A percentile compares a stretch with the other conserved stretches of the same genome.
Conservation (phyloP, 2,888 invertebrate genomes). For the Agriotes lineatus region DNA sequence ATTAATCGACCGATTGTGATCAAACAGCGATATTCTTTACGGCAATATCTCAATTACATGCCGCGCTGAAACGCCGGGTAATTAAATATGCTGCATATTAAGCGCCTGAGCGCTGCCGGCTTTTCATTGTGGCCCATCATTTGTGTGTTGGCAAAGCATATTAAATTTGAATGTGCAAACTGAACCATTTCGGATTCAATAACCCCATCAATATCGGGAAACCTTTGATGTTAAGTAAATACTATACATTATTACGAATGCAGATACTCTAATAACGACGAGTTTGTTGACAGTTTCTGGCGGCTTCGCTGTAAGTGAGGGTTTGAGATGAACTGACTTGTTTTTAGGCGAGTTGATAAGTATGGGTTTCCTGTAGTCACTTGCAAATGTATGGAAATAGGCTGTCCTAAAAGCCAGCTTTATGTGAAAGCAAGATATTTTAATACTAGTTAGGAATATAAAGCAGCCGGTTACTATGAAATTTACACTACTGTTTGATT, state of each 20-base stretch:
- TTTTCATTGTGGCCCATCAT: slow-evolving; percentile 14
- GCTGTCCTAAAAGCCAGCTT: too few species aligned
- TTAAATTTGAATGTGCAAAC: slow-evolving; percentile 29
- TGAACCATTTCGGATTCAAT: slow-evolving; percentile 26
- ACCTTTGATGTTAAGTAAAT: slow-evolving; percentile 24
- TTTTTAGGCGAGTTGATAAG: too few species aligned
- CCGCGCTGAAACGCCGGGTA: not conserved
- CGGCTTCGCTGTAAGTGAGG: too few species aligned
- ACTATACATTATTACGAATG: slow-evolving; percentile 16
- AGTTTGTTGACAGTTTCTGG: not conserved
- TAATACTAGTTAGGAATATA: too few species aligned
- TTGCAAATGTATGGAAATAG: too few species aligned
- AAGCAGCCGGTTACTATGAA: too few species aligned
- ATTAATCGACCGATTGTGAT: too few species aligned
- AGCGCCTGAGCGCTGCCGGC: slow-evolving; percentile 14
- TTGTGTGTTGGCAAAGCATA: slow-evolving; percentile 7
- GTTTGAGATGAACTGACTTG: too few species aligned
- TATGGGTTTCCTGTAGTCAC: too few species aligned
- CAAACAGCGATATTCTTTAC: not conserved
- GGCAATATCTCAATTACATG: slow-evolving; percentile 1
- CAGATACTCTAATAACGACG: slow-evolving; percentile 10
- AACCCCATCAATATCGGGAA: slow-evolving; percentile 24
- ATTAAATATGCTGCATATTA: slow-evolving; percentile 23
- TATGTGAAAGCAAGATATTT: too few species aligned
- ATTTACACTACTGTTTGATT: too few species aligned